These are phyloP conservation scores for Drosophila oshimai DNA, from an alignment of 1,140 invertebrate genomes.

Conservation along the genomic window DNA sequence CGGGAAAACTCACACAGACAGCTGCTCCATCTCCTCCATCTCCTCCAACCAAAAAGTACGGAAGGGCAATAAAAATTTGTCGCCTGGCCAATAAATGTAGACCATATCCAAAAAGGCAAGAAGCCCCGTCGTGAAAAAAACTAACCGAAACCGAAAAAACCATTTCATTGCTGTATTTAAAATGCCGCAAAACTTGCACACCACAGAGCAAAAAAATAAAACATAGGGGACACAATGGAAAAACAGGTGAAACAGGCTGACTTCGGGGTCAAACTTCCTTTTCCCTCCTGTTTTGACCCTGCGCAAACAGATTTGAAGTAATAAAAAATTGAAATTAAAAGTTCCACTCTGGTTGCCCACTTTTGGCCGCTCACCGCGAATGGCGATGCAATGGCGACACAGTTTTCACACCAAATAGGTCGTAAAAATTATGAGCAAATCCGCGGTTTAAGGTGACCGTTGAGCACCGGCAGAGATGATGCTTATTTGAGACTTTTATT, in stretches of 20 bases:
- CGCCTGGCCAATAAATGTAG: conserved; percentile 74
- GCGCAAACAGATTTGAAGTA: conserved; percentile 68
- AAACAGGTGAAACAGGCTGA: conserved; percentile 52
- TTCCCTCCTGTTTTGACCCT: background rate
- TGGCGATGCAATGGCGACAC: conserved; percentile 49
- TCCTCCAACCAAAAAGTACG: conserved; percentile 46
- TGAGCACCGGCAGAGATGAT: conserved; percentile 6
- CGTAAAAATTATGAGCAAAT: conserved; percentile 71
- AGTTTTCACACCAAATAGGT: conserved; percentile 71
- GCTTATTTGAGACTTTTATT: background rate
- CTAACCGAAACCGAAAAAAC: conserved; percentile 52
- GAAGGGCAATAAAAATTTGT: conserved; percentile 77
- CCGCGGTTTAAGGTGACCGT: conserved; percentile 3
- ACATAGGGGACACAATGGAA: conserved; percentile 33
- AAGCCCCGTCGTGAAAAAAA: conserved; percentile 15
- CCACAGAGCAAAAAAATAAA: background rate
- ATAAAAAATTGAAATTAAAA: conserved; percentile 80
- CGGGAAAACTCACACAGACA: conserved; percentile 5
- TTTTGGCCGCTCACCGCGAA: conserved; percentile 27
- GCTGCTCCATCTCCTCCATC: conserved; percentile 54
- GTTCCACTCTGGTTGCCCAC: conserved; percentile 56
- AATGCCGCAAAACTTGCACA: conserved; percentile 41
- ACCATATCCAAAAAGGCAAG: conserved; percentile 4
- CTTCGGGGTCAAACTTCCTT: background rate
- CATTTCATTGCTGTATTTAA: conserved; percentile 67